Evolutionary conservation across 1,140 invertebrate species (phyloP).

Genomic region (Cyphomyrmex costatus): DNA sequence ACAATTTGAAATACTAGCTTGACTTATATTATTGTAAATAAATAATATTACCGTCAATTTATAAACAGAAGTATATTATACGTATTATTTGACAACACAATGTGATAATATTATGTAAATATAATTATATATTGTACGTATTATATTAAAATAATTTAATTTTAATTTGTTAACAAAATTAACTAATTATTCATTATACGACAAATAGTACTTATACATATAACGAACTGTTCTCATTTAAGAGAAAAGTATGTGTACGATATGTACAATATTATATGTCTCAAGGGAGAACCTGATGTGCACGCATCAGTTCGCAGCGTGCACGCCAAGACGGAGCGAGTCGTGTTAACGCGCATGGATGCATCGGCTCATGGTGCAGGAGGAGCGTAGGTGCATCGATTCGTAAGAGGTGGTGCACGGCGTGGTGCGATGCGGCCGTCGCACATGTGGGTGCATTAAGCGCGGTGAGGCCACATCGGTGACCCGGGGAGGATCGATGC

Average conservation of each 20-base stretch:
- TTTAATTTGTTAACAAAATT: neutral
- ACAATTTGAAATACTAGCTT: neutral
- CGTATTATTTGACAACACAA: neutral
- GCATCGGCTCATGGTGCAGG: constrained; percentile 26
- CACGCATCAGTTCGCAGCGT: constrained; percentile 10
- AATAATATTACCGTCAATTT: neutral
- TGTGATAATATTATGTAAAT: neutral
- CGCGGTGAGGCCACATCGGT: constrained; percentile 76
- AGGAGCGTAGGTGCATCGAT: constrained; percentile 36
- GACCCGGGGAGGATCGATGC: constrained; percentile 85
- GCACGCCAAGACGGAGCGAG: constrained; percentile 22
- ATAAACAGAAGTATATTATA: neutral
- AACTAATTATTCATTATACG: neutral
- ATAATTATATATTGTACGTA: neutral
- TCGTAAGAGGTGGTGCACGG: constrained; percentile 19
- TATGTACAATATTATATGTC: neutral
- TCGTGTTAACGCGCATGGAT: constrained; percentile 41
- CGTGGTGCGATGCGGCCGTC: constrained; percentile 23
- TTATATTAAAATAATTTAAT: neutral
- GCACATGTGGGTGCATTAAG: constrained; percentile 69
- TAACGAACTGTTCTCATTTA: neutral
- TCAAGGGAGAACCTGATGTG: constrained; percentile 12
- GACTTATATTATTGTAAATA: neutral
- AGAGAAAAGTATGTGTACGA: neutral
- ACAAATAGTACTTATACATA: neutral